Conservation (phyloP, 2,888 invertebrate genomes). For the Disparrhopalites patrizii region DNA sequence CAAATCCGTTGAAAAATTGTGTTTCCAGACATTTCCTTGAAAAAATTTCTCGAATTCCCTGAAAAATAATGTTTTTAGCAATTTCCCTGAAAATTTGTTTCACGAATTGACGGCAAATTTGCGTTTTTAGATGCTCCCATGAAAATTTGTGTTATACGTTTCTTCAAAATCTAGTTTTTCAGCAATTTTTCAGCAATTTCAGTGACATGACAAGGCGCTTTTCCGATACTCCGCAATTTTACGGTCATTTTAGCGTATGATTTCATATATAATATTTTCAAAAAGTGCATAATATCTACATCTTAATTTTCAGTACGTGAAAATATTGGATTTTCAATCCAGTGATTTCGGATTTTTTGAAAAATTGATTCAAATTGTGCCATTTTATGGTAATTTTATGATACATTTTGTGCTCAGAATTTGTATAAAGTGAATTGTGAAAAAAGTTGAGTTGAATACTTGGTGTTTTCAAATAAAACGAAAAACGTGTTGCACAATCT, state of each 20-base stretch:
- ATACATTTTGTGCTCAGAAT: too few relatives aligned
- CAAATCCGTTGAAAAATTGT: not conserved
- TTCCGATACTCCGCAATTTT: too few relatives aligned
- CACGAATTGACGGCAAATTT: too few relatives aligned
- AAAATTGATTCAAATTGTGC: too few relatives aligned
- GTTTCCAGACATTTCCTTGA: not conserved
- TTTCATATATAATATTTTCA: not conserved
- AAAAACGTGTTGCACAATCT: too few relatives aligned
- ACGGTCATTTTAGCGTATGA: not conserved
- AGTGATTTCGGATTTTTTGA: too few relatives aligned
- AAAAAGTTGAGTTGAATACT: too few relatives aligned
- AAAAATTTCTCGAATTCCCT: not conserved
- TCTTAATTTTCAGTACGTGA: not conserved
- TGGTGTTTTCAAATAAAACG: too few relatives aligned
- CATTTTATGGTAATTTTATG: too few relatives aligned
- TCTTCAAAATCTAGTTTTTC: not conserved
- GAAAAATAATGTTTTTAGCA: not conserved
- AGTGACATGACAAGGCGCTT: not conserved
- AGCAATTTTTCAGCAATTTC: not conserved
- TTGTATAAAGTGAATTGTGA: too few relatives aligned
- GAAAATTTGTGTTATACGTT: conserved; percentile 10
- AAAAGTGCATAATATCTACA: not conserved
- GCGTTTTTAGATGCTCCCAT: too few relatives aligned
- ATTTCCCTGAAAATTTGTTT: not conserved
- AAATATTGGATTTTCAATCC: too few relatives aligned